Evolutionary conservation across 2,113 vertebrate species (phyloP).

Genomic region (Rattus rattus): DNA sequence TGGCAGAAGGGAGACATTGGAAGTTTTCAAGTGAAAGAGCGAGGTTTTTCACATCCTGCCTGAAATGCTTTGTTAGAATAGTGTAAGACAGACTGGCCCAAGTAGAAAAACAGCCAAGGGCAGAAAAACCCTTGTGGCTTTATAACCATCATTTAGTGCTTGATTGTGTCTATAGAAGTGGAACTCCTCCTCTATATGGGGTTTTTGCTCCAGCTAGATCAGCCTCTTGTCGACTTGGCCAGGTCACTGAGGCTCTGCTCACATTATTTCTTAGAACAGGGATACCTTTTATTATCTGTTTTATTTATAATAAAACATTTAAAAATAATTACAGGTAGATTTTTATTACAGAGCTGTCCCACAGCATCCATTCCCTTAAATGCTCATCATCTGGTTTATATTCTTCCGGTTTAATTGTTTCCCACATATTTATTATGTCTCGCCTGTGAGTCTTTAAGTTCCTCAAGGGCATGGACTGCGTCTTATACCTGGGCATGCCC

Average conservation of each 20-base stretch:
- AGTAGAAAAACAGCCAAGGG: constrained; percentile 16
- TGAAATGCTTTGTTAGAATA: constrained; percentile 60
- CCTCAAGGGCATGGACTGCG: background rate
- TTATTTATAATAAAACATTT: constrained; percentile 50
- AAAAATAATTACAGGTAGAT: constrained; percentile 23
- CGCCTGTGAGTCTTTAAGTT: constrained; percentile 27
- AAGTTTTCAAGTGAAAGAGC: constrained; percentile 13
- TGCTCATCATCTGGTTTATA: constrained; percentile 36
- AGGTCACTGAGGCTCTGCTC: background rate
- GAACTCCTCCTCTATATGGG: background rate
- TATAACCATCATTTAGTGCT: constrained; percentile 20
- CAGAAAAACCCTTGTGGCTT: constrained; percentile 28
- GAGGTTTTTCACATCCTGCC: background rate
- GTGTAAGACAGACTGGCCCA: constrained; percentile 38
- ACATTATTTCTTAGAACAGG: background rate
- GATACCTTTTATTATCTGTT: constrained; percentile 18
- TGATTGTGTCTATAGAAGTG: background rate
- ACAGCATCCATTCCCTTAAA: constrained; percentile 39
- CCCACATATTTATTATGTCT: constrained; percentile 56
- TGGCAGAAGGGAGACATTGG: background rate
- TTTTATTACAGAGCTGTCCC: background rate
- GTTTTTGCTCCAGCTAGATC: background rate
- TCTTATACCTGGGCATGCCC: constrained; percentile 19
- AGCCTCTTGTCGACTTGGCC: background rate
- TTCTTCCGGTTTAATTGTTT: constrained; percentile 45